Base-by-base conservation (phyloP, 2,888 invertebrate species). In the Coenonympha glycerion region DNA sequence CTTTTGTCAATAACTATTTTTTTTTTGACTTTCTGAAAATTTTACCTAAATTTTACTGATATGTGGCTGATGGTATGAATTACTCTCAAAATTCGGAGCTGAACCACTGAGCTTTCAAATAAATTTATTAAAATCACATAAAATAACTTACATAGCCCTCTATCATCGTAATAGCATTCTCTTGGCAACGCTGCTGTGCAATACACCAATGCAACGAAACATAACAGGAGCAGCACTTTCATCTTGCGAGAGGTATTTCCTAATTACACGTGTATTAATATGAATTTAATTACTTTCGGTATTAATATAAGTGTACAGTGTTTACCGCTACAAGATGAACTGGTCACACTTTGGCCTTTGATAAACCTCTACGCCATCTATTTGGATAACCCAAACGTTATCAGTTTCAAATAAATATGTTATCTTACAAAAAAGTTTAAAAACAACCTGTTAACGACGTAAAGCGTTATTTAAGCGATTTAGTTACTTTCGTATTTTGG, bases 121-220 rank as follows among this genome's bases (percentile, higher is more conserved):
- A n/a, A n/a, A n/a, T n/a, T n/a, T n/a, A n/a, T n/a, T n/a, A n/a
- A n/a, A n/a, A n/a, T n/a, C n/a, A n/a, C 24, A 24, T 8, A 26
- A 26, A 30, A 21, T 6, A 18, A 33, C 48, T 49, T 13, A 49
- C 48, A 49, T 11, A 24, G 4, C 13, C 41, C 48, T 13, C 8
- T 13, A 2, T 18, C 9, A 28, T 26, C 21, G 9, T 49, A 49
- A 3, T 26, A 18, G 11, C 48, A 49, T 8, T 33, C 41, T 6
- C 34, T 16, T 3, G n/a, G 11, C 34, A 6, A 33, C 40, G 2
- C 24, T n/a, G n/a, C n/a, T n/a, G n/a, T n/a, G 24, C 9, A 48
- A 11, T 24, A 6, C 30, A 19, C 15, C 9, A 30, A 30, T 3
- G 37, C 19, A 13, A 47, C 28, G 1, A 47, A 21, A 39, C 47